phyloP scores from a whole-genome alignment of 2,113 vertebrate genomes.

The Lepisosteus oculatus region DNA sequence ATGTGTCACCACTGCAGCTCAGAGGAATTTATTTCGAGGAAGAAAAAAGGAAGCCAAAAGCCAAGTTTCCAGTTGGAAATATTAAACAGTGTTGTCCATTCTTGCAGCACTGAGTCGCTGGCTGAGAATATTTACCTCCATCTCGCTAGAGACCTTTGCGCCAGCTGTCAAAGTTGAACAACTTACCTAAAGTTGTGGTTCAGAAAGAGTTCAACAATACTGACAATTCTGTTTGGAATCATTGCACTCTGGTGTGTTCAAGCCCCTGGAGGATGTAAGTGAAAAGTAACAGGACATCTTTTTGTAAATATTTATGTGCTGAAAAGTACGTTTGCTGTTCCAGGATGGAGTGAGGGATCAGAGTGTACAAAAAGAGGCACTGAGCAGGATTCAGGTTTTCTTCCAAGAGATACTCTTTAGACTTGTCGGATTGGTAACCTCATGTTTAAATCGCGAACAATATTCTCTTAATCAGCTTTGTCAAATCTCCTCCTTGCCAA shows the following conservation, averaged over 20 bases:
- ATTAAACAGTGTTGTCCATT: slow-evolving; percentile 28
- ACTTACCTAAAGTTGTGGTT: slow-evolving; percentile 43
- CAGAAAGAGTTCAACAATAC: slow-evolving; percentile 34
- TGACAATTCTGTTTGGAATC: slow-evolving; percentile 9
- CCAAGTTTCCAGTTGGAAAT: slow-evolving; percentile 35
- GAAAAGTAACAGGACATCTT: background rate
- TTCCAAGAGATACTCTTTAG: too few species aligned
- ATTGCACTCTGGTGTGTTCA: background rate
- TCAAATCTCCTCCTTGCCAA: too few species aligned
- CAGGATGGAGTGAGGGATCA: too few species aligned
- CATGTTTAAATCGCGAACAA: too few species aligned
- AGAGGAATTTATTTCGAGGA: slow-evolving; percentile 35
- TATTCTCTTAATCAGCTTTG: too few species aligned
- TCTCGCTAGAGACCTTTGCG: slow-evolving; percentile 33
- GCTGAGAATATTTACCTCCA: slow-evolving; percentile 41
- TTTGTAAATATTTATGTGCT: too few species aligned
- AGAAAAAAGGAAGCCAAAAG: slow-evolving; percentile 37
- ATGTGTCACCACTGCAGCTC: slow-evolving; percentile 19
- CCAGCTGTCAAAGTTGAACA: slow-evolving; percentile 43
- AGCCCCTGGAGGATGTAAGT: background rate
- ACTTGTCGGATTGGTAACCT: too few species aligned
- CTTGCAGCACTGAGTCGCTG: slow-evolving; percentile 5
- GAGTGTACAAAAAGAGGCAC: too few species aligned
- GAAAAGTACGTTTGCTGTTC: too few species aligned
- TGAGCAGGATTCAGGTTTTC: too few species aligned